A percentile compares a stretch with the other conserved stretches of the same genome.
Conservation (phyloP, 2,888 invertebrate species). For the Ernsta delagoae region DNA sequence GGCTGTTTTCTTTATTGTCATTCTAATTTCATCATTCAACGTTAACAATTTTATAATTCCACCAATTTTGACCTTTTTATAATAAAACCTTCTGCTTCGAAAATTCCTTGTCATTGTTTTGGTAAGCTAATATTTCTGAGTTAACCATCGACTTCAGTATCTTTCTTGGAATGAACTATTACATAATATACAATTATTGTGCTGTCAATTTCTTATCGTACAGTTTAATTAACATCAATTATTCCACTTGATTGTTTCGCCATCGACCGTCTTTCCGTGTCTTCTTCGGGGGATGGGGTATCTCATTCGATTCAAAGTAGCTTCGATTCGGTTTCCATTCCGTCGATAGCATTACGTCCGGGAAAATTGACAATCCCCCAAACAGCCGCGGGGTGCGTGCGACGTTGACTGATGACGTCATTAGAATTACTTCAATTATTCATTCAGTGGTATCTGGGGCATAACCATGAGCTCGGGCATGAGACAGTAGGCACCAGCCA, state of each 20-base stretch:
- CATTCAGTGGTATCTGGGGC: neutral
- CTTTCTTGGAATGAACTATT: no score
- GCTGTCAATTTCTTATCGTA: neutral
- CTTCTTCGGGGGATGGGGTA: neutral
- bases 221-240: neutral
- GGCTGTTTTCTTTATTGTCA: no score
- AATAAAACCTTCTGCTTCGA: no score
- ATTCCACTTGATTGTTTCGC: neutral
- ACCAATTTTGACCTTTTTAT: no score
- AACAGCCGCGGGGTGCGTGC: conserved; percentile 1
- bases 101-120: no score
- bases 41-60: no score
- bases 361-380: neutral
- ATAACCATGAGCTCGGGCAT: no score
- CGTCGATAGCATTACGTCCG: neutral
- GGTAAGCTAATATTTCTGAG: no score
- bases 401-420: conserved; percentile 3
- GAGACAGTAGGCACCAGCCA: no score
- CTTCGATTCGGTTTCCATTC: neutral
- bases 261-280: neutral
- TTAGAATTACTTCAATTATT: conserved; percentile 7
- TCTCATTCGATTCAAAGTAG: neutral
- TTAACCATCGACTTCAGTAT: no score
- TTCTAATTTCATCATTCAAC: no score
- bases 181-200: neutral